Evolutionary conservation across 1,140 invertebrate genomes (phyloP).

Genomic region (Cydia splendana): DNA sequence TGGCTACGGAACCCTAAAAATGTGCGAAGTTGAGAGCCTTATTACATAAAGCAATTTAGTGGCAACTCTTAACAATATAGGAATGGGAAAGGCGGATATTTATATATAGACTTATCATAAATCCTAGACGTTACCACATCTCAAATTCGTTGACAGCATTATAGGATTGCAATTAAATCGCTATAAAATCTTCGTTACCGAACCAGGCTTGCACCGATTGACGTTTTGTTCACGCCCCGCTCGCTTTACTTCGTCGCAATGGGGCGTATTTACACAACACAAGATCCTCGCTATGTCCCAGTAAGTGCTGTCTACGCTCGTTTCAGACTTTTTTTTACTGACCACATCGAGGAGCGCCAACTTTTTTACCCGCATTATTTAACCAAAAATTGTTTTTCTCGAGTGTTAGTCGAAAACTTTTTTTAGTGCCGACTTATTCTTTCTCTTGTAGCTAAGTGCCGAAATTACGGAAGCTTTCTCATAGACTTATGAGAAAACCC

Average conservation of each 20-base stretch:
- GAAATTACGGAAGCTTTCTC: background rate
- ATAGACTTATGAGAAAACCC: background rate
- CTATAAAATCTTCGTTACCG: background rate
- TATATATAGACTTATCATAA: no score
- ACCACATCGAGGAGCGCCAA: constrained; percentile 7
- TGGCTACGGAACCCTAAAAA: no score
- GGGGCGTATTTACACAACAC: constrained; percentile 43
- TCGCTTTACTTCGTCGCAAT: constrained; percentile 32
- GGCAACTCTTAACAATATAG: no score
- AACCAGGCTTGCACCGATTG: constrained; percentile 10
- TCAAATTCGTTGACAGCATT: background rate
- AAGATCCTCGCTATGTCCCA: constrained; percentile 37
- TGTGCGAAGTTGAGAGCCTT: no score
- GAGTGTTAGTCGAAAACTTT: background rate
- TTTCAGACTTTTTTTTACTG: constrained; percentile 14
- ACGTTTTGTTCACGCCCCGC: constrained; percentile 30
- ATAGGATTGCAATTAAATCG: background rate
- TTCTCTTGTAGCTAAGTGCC: background rate
- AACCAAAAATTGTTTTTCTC: constrained; percentile 11
- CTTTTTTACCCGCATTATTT: constrained; percentile 24
- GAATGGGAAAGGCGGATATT: no score
- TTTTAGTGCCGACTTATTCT: constrained; percentile 8
- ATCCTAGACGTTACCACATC: background rate
- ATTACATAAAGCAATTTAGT: no score
- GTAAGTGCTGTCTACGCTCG: constrained; percentile 29